These are phyloP conservation scores for Brachystomella parvula DNA, from an alignment of 1,140 invertebrate genomes.

Conservation along the genomic window DNA sequence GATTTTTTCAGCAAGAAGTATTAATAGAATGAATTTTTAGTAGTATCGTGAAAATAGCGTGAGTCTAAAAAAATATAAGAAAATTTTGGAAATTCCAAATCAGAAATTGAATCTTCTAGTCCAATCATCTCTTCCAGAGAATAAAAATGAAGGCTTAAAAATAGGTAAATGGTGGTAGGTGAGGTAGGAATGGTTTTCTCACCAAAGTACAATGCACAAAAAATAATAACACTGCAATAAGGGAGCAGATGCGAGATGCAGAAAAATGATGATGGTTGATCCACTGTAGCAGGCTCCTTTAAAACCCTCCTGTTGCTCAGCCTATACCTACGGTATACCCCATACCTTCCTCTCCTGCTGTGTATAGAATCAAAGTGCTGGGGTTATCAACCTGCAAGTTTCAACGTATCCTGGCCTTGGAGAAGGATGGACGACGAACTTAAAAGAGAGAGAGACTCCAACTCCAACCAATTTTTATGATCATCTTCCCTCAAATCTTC, in stretches of 20 bases:
- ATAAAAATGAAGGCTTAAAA: background rate
- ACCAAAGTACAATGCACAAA: background rate
- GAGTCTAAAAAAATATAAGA: background rate
- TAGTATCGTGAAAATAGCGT: too few species aligned
- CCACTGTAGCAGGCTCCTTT: background rate
- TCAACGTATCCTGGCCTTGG: background rate
- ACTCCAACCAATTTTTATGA: background rate
- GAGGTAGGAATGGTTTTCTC: background rate
- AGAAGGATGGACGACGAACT: background rate
- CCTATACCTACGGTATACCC: background rate
- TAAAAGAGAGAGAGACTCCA: background rate
- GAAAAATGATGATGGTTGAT: background rate
- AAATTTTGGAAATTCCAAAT: background rate
- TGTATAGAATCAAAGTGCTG: background rate
- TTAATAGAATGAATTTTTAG: too few species aligned
- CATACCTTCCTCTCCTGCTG: background rate
- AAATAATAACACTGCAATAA: background rate
- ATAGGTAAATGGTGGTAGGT: background rate
- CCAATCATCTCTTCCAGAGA: background rate
- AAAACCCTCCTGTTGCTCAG: background rate
- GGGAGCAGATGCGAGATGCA: constrained; percentile 6
- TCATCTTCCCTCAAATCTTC: background rate
- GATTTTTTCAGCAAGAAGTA: too few species aligned
- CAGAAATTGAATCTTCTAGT: background rate
- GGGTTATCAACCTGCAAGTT: constrained; percentile 8